These are phyloP conservation scores for Drosophila affinis DNA, from an alignment of 2,888 invertebrate species.

Conservation along the genomic window DNA sequence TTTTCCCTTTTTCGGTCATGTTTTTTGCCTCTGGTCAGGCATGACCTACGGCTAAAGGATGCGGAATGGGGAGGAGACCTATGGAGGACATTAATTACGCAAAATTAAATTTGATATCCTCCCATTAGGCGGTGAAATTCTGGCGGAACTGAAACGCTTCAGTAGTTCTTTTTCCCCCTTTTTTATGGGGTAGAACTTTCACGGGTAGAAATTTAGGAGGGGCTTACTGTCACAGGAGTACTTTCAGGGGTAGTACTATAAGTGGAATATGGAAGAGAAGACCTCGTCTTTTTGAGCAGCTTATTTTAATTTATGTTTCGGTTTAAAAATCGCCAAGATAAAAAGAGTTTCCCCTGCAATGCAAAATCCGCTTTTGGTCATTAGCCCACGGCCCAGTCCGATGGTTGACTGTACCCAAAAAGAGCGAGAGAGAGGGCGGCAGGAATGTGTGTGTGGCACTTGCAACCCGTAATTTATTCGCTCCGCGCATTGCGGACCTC, in stretches of 20 bases:
- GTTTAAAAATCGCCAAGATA: slow-evolving; percentile 31
- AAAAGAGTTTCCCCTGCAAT: slow-evolving; percentile 59
- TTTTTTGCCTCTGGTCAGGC: slow-evolving; percentile 40
- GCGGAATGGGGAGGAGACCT: slow-evolving; percentile 8
- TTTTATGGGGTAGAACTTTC: background rate
- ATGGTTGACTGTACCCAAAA: slow-evolving; percentile 32
- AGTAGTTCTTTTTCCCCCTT: slow-evolving; percentile 6
- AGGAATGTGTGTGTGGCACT: background rate
- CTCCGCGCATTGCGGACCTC: slow-evolving; percentile 47
- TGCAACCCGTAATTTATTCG: slow-evolving; percentile 31
- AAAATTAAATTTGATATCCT: slow-evolving; percentile 77
- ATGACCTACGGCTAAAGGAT: slow-evolving; percentile 2
- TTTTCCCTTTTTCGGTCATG: slow-evolving; percentile 45
- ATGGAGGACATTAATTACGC: slow-evolving; percentile 72
- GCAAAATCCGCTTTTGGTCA: slow-evolving; percentile 67
- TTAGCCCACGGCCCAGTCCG: slow-evolving; percentile 43
- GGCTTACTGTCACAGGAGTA: background rate
- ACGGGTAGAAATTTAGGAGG: background rate
- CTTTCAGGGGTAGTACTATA: slow-evolving; percentile 1
- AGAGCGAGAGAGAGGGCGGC: background rate
- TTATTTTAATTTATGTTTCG: slow-evolving; percentile 76
- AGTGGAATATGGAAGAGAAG: background rate
- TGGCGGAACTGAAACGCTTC: slow-evolving; percentile 30
- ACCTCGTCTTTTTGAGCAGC: slow-evolving; percentile 37
- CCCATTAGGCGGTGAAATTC: slow-evolving; percentile 60